Conservation (phyloP, 2,797 vertebrate genomes). For the Propithecus perrieri region DNA sequence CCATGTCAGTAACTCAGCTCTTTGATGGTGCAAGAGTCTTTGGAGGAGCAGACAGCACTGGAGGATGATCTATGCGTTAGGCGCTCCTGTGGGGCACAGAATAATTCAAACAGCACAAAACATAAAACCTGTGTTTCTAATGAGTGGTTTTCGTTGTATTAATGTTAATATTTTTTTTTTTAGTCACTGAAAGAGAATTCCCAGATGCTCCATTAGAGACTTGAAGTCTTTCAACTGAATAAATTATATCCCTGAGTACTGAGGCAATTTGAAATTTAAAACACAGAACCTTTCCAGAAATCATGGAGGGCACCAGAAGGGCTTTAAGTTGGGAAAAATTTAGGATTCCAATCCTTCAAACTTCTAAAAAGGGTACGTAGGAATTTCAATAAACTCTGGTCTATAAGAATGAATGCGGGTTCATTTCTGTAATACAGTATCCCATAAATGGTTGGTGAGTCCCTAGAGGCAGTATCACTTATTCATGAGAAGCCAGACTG, state of each 20-base stretch:
- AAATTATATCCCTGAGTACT: background rate
- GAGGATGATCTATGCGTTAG: background rate
- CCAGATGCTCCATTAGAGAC: background rate
- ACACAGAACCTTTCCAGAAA: background rate
- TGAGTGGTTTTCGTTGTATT: background rate
- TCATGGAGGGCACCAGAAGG: background rate
- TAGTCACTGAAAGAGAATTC: slow-evolving; percentile 25
- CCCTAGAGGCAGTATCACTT: background rate
- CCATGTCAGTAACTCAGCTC: background rate
- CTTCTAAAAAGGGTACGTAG: background rate
- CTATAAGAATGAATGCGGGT: background rate
- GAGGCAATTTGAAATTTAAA: slow-evolving; percentile 11
- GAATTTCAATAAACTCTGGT: background rate
- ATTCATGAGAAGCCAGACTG: background rate
- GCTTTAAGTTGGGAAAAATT: background rate
- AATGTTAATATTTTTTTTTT: slow-evolving; percentile 41
- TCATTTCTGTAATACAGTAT: background rate
- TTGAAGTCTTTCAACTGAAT: background rate
- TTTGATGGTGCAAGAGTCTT: background rate
- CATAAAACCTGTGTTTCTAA: background rate
- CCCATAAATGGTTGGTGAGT: background rate
- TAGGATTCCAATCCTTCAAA: background rate
- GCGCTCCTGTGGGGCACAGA: background rate
- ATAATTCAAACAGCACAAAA: background rate
- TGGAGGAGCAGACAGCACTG: background rate